Conservation (phyloP, 2,113 vertebrate species). For the Petrocephalus microphthalmus region DNA sequence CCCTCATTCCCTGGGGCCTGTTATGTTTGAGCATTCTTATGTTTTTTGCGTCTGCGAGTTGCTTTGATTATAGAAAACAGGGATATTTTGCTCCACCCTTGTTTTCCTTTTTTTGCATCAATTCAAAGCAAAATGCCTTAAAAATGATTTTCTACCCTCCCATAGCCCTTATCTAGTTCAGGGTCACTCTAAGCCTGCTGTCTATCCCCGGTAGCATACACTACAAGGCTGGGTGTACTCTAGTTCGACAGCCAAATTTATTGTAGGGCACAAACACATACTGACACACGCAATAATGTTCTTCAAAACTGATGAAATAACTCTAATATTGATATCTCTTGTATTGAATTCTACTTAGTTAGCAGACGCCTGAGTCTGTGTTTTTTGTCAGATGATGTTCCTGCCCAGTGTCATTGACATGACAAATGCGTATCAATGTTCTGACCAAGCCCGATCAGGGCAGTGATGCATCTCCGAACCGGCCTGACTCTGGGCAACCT, state of each 20-base stretch:
- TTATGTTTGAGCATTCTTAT: not conserved
- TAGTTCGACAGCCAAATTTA: not conserved
- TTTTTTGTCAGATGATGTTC: not conserved
- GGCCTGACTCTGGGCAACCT: not conserved
- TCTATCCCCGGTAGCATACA: not conserved
- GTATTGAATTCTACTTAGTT: not conserved
- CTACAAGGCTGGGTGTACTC: not conserved
- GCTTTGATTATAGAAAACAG: not conserved
- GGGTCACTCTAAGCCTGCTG: not conserved
- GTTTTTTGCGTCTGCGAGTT: not conserved
- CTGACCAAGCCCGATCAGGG: not conserved
- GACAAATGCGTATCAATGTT: not conserved
- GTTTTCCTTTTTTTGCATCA: not conserved
- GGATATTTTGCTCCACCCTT: not conserved
- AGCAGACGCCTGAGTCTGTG: not conserved
- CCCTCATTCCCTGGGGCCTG: conserved; percentile 8
- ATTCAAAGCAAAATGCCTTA: not conserved
- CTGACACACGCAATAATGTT: conserved; percentile 15
- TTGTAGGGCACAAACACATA: not conserved
- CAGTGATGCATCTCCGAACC: not conserved
- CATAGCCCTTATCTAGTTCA: not conserved
- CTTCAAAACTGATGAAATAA: conserved; percentile 8
- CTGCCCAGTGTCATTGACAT: not conserved
- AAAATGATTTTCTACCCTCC: not conserved
- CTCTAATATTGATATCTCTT: not conserved